A percentile compares a stretch with the other conserved stretches of the same genome.
phyloP scores from a whole-genome alignment of 1,140 invertebrate species.

The Drosophila kikkawai region DNA sequence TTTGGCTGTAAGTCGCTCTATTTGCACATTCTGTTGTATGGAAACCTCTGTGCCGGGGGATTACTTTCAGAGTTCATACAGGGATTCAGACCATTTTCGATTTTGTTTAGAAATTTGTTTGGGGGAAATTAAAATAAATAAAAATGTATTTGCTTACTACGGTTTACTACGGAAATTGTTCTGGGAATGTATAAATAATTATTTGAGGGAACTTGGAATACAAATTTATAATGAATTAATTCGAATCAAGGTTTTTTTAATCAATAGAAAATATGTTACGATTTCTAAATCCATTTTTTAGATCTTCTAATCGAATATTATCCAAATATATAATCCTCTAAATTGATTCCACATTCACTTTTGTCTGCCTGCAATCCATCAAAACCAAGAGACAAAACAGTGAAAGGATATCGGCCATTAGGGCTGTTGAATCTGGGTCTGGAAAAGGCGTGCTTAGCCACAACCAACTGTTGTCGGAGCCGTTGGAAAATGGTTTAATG shows the following conservation, averaged over 20 bases:
- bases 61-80: background rate
- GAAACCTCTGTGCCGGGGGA: background rate
- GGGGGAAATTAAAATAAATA: constrained; percentile 4
- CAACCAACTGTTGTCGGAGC: constrained; percentile 44
- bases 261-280: background rate
- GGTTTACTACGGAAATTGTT: background rate
- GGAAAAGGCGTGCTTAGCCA: constrained; percentile 18
- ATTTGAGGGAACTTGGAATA: background rate
- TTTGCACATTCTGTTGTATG: constrained; percentile 32
- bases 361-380: constrained; percentile 1
- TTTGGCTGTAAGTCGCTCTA: constrained; percentile 29
- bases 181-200: background rate
- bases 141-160: background rate
- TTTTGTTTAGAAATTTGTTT: background rate
- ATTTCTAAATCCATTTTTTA: background rate
- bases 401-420: constrained; percentile 26
- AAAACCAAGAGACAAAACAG: constrained; percentile 1
- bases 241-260: background rate
- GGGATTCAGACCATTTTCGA: background rate
- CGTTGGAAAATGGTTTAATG: constrained; percentile 33
- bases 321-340: background rate
- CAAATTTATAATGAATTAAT: background rate
- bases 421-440: constrained; percentile 15
- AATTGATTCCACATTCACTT: constrained; percentile 9
- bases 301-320: background rate